Conservation (phyloP, 2,888 invertebrate genomes). For the Parasteatoda lunata region DNA sequence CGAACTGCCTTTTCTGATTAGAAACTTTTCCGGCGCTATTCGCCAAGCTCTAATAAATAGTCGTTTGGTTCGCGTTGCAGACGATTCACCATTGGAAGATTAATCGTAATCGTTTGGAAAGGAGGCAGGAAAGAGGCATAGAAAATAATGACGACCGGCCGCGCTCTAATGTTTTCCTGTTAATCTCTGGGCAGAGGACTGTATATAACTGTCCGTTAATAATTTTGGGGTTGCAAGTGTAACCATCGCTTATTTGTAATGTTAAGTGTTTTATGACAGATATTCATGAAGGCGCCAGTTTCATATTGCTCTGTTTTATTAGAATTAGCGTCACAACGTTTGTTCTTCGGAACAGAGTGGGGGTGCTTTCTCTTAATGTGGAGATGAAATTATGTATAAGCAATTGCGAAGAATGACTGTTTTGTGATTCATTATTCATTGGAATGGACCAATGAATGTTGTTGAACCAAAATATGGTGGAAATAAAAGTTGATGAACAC, state of each 20-base stretch:
- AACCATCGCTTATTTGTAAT: slow-evolving; percentile 33
- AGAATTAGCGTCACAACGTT: background rate
- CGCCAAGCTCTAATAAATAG: slow-evolving; percentile 39
- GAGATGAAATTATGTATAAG: no score
- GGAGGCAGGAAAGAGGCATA: slow-evolving; percentile 17
- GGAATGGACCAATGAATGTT: no score
- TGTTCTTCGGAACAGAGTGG: no score
- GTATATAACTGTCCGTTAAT: slow-evolving; percentile 45
- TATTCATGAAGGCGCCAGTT: background rate
- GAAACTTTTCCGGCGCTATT: slow-evolving; percentile 25
- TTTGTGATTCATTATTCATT: no score
- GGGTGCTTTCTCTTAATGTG: no score
- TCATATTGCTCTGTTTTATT: background rate
- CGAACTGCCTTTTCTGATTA: slow-evolving; percentile 32
- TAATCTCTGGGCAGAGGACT: slow-evolving; percentile 33
- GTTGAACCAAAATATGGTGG: no score
- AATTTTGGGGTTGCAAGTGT: slow-evolving; percentile 37
- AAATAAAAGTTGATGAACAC: no score
- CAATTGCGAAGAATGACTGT: no score
- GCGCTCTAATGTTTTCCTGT: slow-evolving; percentile 49
- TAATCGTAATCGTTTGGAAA: slow-evolving; percentile 47
- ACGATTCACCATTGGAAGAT: slow-evolving; percentile 47
- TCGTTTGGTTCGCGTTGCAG: slow-evolving; percentile 19
- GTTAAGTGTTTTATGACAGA: slow-evolving; percentile 7
- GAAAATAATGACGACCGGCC: slow-evolving; percentile 40